Base-by-base conservation (phyloP, 1,140 invertebrate species). In the Micrasema minimum region DNA sequence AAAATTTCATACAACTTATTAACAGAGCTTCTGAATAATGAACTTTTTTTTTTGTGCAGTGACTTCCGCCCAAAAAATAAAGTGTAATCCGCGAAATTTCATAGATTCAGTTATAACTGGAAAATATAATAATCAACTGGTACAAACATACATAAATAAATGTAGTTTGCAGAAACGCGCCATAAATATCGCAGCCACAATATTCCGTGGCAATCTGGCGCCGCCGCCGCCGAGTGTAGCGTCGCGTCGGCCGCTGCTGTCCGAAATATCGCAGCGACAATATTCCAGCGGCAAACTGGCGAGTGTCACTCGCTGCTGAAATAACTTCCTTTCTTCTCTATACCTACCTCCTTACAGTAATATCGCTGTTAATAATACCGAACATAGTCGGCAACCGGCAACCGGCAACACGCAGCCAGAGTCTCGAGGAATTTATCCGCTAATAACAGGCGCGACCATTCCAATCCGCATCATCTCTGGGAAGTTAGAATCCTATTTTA, bases 271-370 rank as follows among this genome's bases (percentile, higher is more conserved):
- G 11, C n/a, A 51, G 48, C 48, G 48, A 51, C 9, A 51, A 22
- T 51, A 22, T 5, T 18, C 5, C 26, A 0, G 55, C 11, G 55
- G 14, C 26, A 31, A 31, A 31, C 35, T 22, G 14, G 14, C 37
- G 16, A 31, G 26, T 31, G 26, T 31, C 20, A 18, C 7, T 11
- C 16, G 2, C 10, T 31, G 5, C 55, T 1, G 55, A 59, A 59
- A 59, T 59, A 59, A 38, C 55, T 59, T 38, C 55, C 55, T 53
- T 31, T 53, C 50, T 53, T 26, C 11, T 12, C 41, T 45, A 2
- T n/a, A n/a, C n/a, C n/a, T n/a, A n/a, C n/a, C n/a, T 48, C 1
- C 45, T 48, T 16, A 16, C 45, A 16, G 16, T 6, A 5, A 38
- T 16, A n/a, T n/a, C n/a, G 38, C 2, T 12, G 7, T 7, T 41